Base-by-base conservation (phyloP, 1,140 invertebrate genomes). In the Drosophila mauritiana region DNA sequence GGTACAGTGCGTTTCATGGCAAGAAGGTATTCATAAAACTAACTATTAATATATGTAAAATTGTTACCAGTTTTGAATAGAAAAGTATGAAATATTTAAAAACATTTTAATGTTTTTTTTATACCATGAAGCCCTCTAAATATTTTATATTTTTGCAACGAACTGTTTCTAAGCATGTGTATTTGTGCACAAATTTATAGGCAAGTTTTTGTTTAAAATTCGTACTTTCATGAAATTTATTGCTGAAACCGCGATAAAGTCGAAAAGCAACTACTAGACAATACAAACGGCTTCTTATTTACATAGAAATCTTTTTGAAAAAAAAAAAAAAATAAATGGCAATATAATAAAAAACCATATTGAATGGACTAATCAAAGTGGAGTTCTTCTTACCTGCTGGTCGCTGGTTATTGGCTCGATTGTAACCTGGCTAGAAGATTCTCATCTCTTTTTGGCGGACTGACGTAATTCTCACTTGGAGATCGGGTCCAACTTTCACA, bases 161-260 rank as follows among this genome's bases (percentile, higher is more conserved):
- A 0, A 70, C 67, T 57, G 67, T 57, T 6, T 6, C 2, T 17
- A 22, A 68, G 27, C 48, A 31, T 20, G 45, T 62, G 15, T 45
- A 68, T 37, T 20, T 52, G 64, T 15, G 31, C 31, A 68, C 59
- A 31, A 64, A 68, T 64, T 65, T 52, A 52, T 73, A 53, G 58
- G 61, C 58, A 46, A 84, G 73, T 56, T 80, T 49, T 70, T 40
- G 46, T 69, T 76, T 76, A 76, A 84, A 76, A 85, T 84, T 64
- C 77, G 76, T 77, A 80, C 81, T 84, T 76, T 76, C 59, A 68
- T 59, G 34, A 59, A 64, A 84, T 84, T 84, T 80, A 84, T 80
- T 80, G 76, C 80, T 22, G 40, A 80, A 54, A 27, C 54, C 62
- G 45, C 52, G 58, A 61, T 55, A 80, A 67, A 54, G 67, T 36